Percentiles rank a stretch among this genome's conserved stretches.
Conservation (phyloP, 2,797 vertebrate species). For the Dromococcyx pavoninus region DNA sequence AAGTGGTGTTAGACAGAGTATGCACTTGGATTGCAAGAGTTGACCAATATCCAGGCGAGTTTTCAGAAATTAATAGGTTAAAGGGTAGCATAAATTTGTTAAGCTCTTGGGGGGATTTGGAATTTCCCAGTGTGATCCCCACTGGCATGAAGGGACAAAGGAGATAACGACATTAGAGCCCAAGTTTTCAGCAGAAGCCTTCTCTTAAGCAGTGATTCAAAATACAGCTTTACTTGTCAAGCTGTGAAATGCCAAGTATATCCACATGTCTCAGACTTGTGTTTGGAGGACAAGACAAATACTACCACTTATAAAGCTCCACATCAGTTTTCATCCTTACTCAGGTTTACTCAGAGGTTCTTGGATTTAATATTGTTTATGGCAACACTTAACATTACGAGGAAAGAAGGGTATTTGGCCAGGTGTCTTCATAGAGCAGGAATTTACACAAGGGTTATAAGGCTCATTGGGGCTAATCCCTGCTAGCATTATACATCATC, state of each 20-base stretch:
- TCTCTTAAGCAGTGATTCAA: conserved; percentile 18
- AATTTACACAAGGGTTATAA: conserved; percentile 42
- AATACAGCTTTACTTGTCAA: conserved; percentile 24
- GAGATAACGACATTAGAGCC: conserved; percentile 40
- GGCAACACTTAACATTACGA: background rate
- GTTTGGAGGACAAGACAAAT: background rate
- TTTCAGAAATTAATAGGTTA: conserved; percentile 32
- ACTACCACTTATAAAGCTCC: background rate
- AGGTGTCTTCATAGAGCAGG: conserved; percentile 26
- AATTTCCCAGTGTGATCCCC: conserved; percentile 29
- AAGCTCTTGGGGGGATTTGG: conserved; percentile 16
- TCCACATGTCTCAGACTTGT: background rate
- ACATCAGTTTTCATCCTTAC: background rate
- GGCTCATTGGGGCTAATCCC: conserved; percentile 56
- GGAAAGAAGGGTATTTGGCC: background rate
- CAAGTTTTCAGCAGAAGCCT: conserved; percentile 37
- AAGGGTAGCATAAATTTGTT: background rate
- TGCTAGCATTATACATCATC: conserved; percentile 53
- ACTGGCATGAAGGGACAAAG: background rate
- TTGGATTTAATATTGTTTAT: conserved; percentile 5
- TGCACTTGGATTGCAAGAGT: background rate
- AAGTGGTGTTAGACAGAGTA: background rate
- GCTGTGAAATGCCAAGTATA: background rate
- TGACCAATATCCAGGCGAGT: background rate
- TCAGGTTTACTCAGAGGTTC: background rate